Percentiles rank a stretch among this genome's conserved stretches.
Evolutionary conservation across 2,888 invertebrate genomes (phyloP).

Genomic region (Heliconius aoede): DNA sequence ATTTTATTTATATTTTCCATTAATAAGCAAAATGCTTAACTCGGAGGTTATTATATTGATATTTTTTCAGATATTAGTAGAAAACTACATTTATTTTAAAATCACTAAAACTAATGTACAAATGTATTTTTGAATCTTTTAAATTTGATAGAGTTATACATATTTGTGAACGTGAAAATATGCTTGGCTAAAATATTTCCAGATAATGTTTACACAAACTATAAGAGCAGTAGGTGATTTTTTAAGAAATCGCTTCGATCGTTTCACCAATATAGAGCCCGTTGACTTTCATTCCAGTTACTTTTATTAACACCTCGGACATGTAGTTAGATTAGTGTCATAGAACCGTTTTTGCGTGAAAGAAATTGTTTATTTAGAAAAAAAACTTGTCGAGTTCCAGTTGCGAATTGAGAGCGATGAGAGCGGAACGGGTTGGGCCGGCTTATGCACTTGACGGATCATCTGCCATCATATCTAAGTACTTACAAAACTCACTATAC

Average conservation of each 20-base stretch:
- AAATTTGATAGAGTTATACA: too few relatives aligned
- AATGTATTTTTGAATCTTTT: too few relatives aligned
- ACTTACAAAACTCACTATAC: constrained; percentile 37
- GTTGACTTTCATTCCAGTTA: constrained; percentile 39
- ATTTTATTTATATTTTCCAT: too few relatives aligned
- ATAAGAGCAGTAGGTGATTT: background rate
- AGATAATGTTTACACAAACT: background rate
- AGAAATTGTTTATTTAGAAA: constrained; percentile 45
- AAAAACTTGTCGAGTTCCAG: constrained; percentile 42
- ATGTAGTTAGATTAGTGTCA: constrained; percentile 42
- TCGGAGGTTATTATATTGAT: background rate
- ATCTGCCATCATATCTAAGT: constrained; percentile 47
- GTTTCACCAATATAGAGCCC: constrained; percentile 22
- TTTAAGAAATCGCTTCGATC: background rate
- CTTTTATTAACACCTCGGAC: constrained; percentile 40
- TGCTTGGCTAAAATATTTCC: background rate
- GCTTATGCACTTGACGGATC: constrained; percentile 48
- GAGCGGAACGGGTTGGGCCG: constrained; percentile 46
- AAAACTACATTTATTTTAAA: too few relatives aligned
- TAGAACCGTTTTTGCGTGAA: constrained; percentile 43
- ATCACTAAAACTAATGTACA: too few relatives aligned
- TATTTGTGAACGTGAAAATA: too few relatives aligned
- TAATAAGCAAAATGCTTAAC: too few relatives aligned
- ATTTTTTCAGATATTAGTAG: background rate
- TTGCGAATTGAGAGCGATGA: constrained; percentile 46